phyloP scores from a whole-genome alignment of 2,797 vertebrate species.

The Neomorphus geoffroyi region DNA sequence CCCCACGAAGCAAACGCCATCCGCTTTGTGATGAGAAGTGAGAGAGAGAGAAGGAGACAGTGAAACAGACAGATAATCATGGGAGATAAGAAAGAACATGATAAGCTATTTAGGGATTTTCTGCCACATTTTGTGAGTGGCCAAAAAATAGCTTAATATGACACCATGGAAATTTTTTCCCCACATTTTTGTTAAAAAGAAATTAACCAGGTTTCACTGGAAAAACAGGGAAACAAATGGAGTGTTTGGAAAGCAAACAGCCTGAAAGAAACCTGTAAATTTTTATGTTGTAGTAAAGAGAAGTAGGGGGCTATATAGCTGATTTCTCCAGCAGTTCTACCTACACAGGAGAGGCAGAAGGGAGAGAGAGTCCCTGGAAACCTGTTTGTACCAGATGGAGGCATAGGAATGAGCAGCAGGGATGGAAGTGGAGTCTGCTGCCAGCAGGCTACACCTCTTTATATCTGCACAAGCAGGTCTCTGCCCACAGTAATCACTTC shows the following conservation, averaged over 20 bases:
- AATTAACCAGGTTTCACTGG: neutral
- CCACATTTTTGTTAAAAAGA: neutral
- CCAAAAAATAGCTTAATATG: neutral
- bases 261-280: neutral
- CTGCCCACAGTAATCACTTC: conserved; percentile 34
- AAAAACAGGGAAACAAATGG: neutral
- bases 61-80: neutral
- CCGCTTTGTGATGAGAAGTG: neutral
- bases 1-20: neutral
- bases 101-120: neutral
- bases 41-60: neutral
- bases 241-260: neutral
- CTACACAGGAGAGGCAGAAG: neutral
- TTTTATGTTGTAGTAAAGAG: conserved; percentile 1
- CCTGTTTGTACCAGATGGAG: conserved; percentile 49
- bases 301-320: neutral
- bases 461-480: conserved; percentile 14
- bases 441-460: conserved; percentile 39
- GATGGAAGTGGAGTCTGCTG: neutral
- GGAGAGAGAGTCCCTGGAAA: neutral
- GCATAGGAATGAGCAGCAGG: conserved; percentile 34
- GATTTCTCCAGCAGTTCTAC: neutral
- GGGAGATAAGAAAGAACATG: neutral
- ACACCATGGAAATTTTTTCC: neutral
- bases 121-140: neutral